Conservation (phyloP, 2,797 vertebrate genomes). For the Argentina silus region DNA sequence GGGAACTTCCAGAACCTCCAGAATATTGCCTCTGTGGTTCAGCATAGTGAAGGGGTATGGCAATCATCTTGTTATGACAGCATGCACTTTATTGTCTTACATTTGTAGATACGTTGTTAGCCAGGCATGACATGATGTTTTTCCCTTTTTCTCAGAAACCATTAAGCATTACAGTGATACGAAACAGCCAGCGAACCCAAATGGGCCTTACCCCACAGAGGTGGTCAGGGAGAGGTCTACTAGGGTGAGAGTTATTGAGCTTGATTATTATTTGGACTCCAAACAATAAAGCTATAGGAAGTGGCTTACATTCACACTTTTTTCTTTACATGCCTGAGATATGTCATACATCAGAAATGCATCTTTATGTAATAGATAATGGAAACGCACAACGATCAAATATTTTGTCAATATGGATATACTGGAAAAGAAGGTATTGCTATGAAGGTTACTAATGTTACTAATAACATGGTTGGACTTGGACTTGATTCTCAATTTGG, state of each 20-base stretch:
- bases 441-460: too few relatives aligned
- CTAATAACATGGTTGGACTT: too few relatives aligned
- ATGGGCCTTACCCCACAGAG: conserved; percentile 87
- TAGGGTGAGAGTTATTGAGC: conserved; percentile 78
- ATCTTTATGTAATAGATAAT: too few relatives aligned
- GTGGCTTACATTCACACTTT: too few relatives aligned
- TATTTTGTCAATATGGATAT: too few relatives aligned
- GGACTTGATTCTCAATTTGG: too few relatives aligned
- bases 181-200: conserved; percentile 79
- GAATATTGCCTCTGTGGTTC: conserved; percentile 89
- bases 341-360: too few relatives aligned
- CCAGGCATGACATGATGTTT: conserved; percentile 4
- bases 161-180: conserved; percentile 83
- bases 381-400: too few relatives aligned
- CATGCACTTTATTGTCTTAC: neutral
- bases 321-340: too few relatives aligned
- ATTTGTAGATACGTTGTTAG: neutral
- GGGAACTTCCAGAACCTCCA: conserved; percentile 92
- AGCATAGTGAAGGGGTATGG: conserved; percentile 95
- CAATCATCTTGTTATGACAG: neutral
- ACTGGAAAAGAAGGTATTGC: too few relatives aligned
- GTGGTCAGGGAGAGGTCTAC: conserved; percentile 92
- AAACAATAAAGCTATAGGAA: too few relatives aligned
- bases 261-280: neutral
- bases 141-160: conserved; percentile 79